Conservation (phyloP, 2,113 vertebrate species). For the Bathybates hornii region DNA sequence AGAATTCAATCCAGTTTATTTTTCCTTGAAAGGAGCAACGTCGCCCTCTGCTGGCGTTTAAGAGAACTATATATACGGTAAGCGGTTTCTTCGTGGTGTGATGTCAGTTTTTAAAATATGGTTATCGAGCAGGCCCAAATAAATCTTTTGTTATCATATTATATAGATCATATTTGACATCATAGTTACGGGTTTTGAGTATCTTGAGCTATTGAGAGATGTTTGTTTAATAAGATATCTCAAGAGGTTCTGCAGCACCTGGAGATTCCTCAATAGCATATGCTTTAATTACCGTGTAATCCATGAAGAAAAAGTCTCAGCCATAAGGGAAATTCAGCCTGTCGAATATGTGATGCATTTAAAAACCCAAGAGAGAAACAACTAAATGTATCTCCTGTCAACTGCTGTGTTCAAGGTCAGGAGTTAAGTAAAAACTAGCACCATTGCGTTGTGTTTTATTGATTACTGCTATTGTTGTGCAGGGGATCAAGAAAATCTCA, state of each 20-base stretch:
- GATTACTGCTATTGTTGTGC: not conserved
- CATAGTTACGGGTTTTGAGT: not conserved
- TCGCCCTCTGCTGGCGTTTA: conserved; percentile 23
- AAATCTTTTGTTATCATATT: not conserved
- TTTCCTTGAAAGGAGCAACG: not conserved
- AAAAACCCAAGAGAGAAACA: not conserved
- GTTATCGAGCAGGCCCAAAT: not conserved
- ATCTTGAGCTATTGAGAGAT: not conserved
- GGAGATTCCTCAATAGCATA: not conserved
- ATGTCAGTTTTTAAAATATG: not conserved
- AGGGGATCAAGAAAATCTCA: not conserved
- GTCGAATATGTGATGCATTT: not conserved
- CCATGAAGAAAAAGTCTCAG: not conserved
- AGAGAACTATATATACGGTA: not conserved
- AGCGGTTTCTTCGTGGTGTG: not conserved
- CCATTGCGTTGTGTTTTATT: not conserved
- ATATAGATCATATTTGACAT: not conserved
- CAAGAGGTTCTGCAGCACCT: not conserved
- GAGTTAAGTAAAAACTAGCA: not conserved
- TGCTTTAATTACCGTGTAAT: not conserved
- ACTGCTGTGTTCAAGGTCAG: not conserved
- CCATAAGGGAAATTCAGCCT: not conserved
- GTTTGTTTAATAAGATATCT: not conserved
- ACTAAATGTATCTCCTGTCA: not conserved
- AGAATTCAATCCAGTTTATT: not conserved